Conservation (phyloP, 2,797 vertebrate genomes). For the Lacerta bilineata region DNA sequence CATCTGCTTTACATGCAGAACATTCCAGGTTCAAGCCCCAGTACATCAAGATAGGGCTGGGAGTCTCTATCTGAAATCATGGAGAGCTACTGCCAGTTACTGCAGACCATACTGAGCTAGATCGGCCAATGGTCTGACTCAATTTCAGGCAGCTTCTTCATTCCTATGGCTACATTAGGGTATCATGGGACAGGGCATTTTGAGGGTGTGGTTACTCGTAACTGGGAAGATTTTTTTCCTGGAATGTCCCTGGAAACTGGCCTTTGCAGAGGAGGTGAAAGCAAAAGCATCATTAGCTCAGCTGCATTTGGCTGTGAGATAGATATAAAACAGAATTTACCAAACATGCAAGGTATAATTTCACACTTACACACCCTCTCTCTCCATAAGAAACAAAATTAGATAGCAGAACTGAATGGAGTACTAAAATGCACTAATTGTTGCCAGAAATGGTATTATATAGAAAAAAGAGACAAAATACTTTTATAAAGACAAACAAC, state of each 20-base stretch:
- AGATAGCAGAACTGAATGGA: not conserved
- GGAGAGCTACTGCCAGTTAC: too few relatives aligned
- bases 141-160: too few relatives aligned
- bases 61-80: too few relatives aligned
- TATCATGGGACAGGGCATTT: not conserved
- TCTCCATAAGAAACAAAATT: not conserved
- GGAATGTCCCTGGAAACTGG: not conserved
- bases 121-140: too few relatives aligned
- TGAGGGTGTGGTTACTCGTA: too few relatives aligned
- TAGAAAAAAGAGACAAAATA: not conserved
- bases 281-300: not conserved
- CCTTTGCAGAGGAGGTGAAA: not conserved
- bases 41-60: too few relatives aligned
- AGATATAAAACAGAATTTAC: not conserved
- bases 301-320: not conserved
- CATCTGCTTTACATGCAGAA: too few relatives aligned
- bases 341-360: not conserved
- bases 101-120: too few relatives aligned
- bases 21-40: too few relatives aligned
- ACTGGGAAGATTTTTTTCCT: not conserved
- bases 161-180: too few relatives aligned
- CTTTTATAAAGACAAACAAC: not conserved
- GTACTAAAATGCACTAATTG: not conserved
- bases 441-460: not conserved
- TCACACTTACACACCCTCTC: not conserved